Base-by-base conservation (phyloP, 2,888 invertebrate genomes). In the Cataglyphis cursor region DNA sequence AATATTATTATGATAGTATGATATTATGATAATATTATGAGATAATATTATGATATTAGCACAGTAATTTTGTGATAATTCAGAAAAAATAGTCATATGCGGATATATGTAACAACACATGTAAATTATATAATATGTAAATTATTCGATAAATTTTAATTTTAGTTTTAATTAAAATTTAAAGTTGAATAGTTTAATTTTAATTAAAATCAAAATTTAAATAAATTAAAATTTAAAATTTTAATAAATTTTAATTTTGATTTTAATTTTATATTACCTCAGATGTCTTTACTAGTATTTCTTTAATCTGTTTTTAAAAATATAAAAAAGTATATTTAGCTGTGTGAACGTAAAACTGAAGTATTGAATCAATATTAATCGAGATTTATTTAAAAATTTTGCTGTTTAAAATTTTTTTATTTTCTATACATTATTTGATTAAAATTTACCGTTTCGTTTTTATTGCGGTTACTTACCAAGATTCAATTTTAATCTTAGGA, bases 371-470 rank as follows among this genome's bases (percentile, higher is more conserved):
- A 15, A 62, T 62, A n/a, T n/a, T 15, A 74, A 31, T 44, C 3
- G 18, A 59, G 35, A 21, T 31, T 10, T 31, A 61, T 44, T 31
- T 44, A 10, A 15, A 41, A 28, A 4, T 31, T n/a, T n/a, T 10
- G 24, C 24, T 5, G 15, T 44, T 31, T 44, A 10, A 15, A 28
- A 28, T 4, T 31, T n/a, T n/a, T 10, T 4, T 18, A 12, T 41
- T 48, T 15, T 64, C 0, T n/a, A 41, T n/a, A 8, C 38, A 6
- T 21, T 74, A 3, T 38, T 10, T 2, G 15, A 78, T 70, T 83
- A 78, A 78, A 70, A 83, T 35, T 65, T 80, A 62, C 44, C 78
- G 10, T 24, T 48, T 1, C 10, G 31, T 48, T 54, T 75, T 75
- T 62, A 78, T 78, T 70, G 24, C 72, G 61, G 57, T 59, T 57